A percentile compares a stretch with the other conserved stretches of the same genome.
Evolutionary conservation across 2,797 vertebrate genomes (phyloP).

Genomic region (Zenarchopterus dispar): DNA sequence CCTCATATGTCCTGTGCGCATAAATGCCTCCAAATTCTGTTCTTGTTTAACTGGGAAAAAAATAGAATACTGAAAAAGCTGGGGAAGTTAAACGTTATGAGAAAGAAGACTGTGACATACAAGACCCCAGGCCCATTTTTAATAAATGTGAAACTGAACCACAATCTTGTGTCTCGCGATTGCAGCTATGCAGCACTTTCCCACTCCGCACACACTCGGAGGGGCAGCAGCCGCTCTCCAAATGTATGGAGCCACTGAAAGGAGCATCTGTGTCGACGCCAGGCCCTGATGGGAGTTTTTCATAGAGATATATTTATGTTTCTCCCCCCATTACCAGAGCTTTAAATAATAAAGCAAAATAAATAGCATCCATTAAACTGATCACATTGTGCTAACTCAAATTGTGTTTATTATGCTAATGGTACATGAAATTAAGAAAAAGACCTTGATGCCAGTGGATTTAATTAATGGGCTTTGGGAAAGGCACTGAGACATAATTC

Average conservation of each 20-base stretch:
- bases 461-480: slow-evolving; percentile 99
- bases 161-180: slow-evolving; percentile 64
- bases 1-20: slow-evolving; percentile 46
- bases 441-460: slow-evolving; percentile 99
- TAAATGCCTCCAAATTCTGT: slow-evolving; percentile 50
- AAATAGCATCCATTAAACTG: slow-evolving; percentile 99
- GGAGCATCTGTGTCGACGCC: slow-evolving; percentile 88
- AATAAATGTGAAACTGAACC: slow-evolving; percentile 72
- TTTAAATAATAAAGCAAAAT: slow-evolving; percentile 99
- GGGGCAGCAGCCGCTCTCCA: slow-evolving; percentile 51
- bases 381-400: slow-evolving; percentile 99
- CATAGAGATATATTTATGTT: slow-evolving; percentile 94
- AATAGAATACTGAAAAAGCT: slow-evolving; percentile 30
- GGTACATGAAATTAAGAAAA: slow-evolving; percentile 99
- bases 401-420: slow-evolving; percentile 99
- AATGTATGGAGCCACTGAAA: slow-evolving; percentile 82
- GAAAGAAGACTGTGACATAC: slow-evolving; percentile 63
- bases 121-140: slow-evolving; percentile 66
- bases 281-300: slow-evolving; percentile 88
- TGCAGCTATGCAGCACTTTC: slow-evolving; percentile 86
- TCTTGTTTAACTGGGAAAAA: slow-evolving; percentile 24
- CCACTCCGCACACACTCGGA: slow-evolving; percentile 35
- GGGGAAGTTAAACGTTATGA: slow-evolving; percentile 55
- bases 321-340: slow-evolving; percentile 90
- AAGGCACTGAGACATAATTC: slow-evolving; percentile 97